Evolutionary conservation across 2,888 invertebrate genomes (phyloP).

Genomic region (Torymus texanus): DNA sequence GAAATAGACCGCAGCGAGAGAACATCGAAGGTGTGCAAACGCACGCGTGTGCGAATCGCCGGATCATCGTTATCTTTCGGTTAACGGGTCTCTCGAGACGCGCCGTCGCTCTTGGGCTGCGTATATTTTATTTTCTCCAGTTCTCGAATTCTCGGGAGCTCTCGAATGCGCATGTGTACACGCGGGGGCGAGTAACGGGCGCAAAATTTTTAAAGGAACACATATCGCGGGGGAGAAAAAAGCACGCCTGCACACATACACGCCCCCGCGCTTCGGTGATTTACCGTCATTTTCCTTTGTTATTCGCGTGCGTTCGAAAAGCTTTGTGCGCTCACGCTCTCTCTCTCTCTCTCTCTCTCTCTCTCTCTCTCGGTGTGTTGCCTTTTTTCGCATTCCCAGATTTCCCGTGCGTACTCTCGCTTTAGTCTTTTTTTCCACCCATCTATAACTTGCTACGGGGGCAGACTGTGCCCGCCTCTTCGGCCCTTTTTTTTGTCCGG

Average conservation of each 20-base stretch:
- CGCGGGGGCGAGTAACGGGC: background rate
- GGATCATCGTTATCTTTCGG: slow-evolving; percentile 25
- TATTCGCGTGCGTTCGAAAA: slow-evolving; percentile 31
- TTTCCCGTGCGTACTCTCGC: slow-evolving; percentile 11
- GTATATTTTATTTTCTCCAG: background rate
- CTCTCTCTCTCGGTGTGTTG: background rate
- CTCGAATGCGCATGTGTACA: background rate
- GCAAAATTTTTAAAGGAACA: slow-evolving; percentile 35
- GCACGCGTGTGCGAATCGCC: background rate
- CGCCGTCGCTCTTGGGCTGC: background rate
- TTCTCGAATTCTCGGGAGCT: too few relatives aligned
- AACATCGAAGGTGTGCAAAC: too few relatives aligned
- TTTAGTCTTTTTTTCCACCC: slow-evolving; percentile 2
- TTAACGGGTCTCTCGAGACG: slow-evolving; percentile 7
- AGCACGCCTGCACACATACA: background rate
- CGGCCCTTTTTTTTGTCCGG: too few relatives aligned
- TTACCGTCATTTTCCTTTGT: slow-evolving; percentile 41
- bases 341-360: background rate
- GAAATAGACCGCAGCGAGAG: too few relatives aligned
- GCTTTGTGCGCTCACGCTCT: slow-evolving; percentile 34
- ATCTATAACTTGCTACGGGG: slow-evolving; percentile 10
- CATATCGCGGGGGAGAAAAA: slow-evolving; percentile 25
- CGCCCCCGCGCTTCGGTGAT: slow-evolving; percentile 25
- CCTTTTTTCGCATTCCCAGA: slow-evolving; percentile 10
- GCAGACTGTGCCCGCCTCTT: too few relatives aligned